Evolutionary conservation across 2,888 invertebrate genomes (phyloP), one percentile per base, ranked within the genome.

Genomic region (Chesias legatella): DNA sequence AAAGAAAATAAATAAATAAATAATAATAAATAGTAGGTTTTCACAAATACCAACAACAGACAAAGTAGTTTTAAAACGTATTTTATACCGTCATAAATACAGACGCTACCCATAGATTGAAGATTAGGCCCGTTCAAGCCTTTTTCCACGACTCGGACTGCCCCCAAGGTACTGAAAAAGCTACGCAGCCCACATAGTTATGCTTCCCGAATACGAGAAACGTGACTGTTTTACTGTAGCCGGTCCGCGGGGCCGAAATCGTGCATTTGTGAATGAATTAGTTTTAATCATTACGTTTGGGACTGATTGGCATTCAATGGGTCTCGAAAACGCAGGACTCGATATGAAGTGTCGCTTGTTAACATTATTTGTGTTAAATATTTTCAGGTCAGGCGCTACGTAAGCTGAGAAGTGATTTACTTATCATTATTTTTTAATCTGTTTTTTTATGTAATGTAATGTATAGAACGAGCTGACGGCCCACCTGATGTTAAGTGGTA

Each of bases 201-300:
- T 55, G 50, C 50, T 45, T 47, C 47, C 43, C 43, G 52, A 55
- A 51, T 34, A 48, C 50, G 43, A 29, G 22, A n/a, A 41, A 69
- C 70, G 73, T 72, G 72, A 70, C 69, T 53, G 63, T 56, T 57
- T 68, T 67, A 58, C 62, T 45, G 41, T 39, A 32, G 42, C 45
- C n/a, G 22, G 43, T 37, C 45, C 43, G 51, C 55, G 51, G 45
- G 3, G 33, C 34, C 37, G 44, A 42, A 48, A 51, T 55, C 61
- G 50, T 56, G 56, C 56, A 60, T 62, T 61, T 56, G 57, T 56
- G 64, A 69, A 69, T 67, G 64, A 70, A 67, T 65, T 66, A 65
- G 66, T 61, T 64, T 68, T 65, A 62, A 67, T 67, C 61, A 61
- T 60, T 58, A 55, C 53, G 48, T 59, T 64, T 63, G 59, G 58